Conservation (phyloP, 2,797 vertebrate species). For the Pogoniulus pusillus region DNA sequence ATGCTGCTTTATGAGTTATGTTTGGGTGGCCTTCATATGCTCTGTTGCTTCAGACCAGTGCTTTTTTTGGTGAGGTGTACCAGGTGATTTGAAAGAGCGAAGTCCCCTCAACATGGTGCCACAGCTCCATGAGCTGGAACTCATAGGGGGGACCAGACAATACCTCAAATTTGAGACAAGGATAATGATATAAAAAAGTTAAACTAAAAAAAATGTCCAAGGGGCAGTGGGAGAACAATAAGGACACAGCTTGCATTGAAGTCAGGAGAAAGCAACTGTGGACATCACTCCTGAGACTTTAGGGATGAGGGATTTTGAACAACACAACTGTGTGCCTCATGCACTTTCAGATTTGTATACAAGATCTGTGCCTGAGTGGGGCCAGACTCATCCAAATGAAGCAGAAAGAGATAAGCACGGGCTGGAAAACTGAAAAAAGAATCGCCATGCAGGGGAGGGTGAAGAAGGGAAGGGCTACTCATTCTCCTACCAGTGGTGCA, state of each 20-base stretch:
- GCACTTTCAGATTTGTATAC: neutral
- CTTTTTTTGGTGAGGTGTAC: neutral
- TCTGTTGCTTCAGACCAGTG: neutral
- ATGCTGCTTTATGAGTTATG: neutral
- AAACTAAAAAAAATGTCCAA: neutral
- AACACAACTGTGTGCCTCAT: neutral
- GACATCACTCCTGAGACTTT: neutral
- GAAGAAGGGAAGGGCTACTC: rapidly evolving
- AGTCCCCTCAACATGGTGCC: neutral
- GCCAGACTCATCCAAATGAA: neutral
- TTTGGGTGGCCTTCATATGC: neutral
- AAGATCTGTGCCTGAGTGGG: neutral
- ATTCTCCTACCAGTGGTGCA: neutral
- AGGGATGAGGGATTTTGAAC: neutral
- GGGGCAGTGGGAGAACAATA: neutral
- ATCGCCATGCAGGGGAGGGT: neutral
- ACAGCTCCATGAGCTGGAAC: neutral
- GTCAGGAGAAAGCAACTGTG: neutral
- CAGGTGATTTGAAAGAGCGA: neutral
- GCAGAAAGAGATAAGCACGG: neutral
- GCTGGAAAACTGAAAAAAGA: neutral
- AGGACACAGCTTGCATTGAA: neutral
- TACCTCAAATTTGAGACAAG: neutral
- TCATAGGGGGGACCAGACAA: neutral
- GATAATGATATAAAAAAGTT: neutral